These are phyloP conservation scores for Naja naja DNA, from an alignment of 2,113 vertebrate species.

Conservation along the genomic window DNA sequence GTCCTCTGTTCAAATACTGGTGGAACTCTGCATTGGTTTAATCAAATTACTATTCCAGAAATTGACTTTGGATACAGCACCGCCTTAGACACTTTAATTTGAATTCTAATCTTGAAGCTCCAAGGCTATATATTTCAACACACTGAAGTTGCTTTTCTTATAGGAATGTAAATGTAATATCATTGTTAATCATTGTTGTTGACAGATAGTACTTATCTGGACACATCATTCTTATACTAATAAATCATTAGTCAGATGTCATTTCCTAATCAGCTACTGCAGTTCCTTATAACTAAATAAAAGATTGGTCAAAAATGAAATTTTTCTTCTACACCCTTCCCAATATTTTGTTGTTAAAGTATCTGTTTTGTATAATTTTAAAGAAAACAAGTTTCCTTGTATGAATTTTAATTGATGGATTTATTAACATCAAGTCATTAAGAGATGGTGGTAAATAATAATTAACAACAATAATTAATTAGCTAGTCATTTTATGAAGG, in stretches of 20 bases:
- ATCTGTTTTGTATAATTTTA: conserved; percentile 56
- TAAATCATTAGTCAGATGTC: conserved; percentile 63
- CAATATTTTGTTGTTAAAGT: conserved; percentile 57
- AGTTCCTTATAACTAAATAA: conserved; percentile 58
- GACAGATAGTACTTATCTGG: conserved; percentile 74
- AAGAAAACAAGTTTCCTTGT: conserved; percentile 43
- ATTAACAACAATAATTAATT: conserved; percentile 21
- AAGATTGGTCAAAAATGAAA: conserved; percentile 56
- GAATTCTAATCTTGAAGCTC: conserved; percentile 61
- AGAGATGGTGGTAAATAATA: conserved; percentile 51
- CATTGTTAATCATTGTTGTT: conserved; percentile 75
- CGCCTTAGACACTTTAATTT: conserved; percentile 69
- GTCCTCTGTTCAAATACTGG: conserved; percentile 45
- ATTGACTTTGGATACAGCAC: conserved; percentile 66
- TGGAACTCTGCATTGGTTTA: conserved; percentile 60
- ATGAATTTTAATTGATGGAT: conserved; percentile 51
- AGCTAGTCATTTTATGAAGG: conserved; percentile 52
- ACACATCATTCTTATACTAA: conserved; percentile 69
- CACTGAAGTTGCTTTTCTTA: conserved; percentile 71
- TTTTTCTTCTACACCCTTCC: conserved; percentile 47
- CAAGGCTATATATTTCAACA: conserved; percentile 71
- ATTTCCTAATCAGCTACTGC: conserved; percentile 60
- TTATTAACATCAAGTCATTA: conserved; percentile 47
- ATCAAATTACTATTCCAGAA: conserved; percentile 64
- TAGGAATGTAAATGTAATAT: conserved; percentile 76